These are phyloP conservation scores for Lontra canadensis DNA, from an alignment of 2,113 vertebrate species.

Conservation along the genomic window DNA sequence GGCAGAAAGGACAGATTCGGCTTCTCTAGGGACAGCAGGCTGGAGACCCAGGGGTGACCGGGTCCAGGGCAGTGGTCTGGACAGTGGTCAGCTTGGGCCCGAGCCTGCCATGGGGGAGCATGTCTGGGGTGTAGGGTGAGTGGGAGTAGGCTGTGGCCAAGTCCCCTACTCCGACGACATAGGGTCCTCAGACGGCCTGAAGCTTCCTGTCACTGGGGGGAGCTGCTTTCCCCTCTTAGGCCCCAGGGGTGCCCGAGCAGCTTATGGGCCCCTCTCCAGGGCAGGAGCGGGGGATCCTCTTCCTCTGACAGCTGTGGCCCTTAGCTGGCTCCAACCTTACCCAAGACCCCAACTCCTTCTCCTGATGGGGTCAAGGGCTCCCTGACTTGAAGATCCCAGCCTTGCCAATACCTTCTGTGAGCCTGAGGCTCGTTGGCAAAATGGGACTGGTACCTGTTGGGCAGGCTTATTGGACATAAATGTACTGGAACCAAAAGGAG, in stretches of 20 bases:
- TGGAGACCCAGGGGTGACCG: background rate
- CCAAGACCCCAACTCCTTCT: fast-evolving
- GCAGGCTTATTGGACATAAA: background rate
- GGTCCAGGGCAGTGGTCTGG: background rate
- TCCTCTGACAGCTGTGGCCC: background rate
- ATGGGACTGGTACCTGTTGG: background rate
- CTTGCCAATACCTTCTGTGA: background rate
- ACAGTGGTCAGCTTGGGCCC: background rate
- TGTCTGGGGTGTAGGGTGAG: too few relatives aligned
- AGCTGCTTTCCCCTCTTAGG: background rate
- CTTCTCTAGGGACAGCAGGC: background rate
- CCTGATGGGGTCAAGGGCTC: background rate
- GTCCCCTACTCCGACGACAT: background rate
- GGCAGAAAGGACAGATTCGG: background rate
- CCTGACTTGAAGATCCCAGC: background rate
- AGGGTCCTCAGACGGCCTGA: background rate
- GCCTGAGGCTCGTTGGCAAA: fast-evolving
- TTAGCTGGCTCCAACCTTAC: background rate
- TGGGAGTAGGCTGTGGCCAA: fast-evolving
- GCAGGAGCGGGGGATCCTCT: too few relatives aligned
- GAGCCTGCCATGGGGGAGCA: too few relatives aligned
- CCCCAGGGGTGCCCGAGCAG: background rate
- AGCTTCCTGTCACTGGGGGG: background rate
- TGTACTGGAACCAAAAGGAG: background rate
- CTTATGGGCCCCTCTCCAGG: background rate